A percentile compares a stretch with the other conserved stretches of the same genome.
These are phyloP conservation scores for Catocala fraxini DNA, from an alignment of 2,888 invertebrate species.

Conservation along the genomic window DNA sequence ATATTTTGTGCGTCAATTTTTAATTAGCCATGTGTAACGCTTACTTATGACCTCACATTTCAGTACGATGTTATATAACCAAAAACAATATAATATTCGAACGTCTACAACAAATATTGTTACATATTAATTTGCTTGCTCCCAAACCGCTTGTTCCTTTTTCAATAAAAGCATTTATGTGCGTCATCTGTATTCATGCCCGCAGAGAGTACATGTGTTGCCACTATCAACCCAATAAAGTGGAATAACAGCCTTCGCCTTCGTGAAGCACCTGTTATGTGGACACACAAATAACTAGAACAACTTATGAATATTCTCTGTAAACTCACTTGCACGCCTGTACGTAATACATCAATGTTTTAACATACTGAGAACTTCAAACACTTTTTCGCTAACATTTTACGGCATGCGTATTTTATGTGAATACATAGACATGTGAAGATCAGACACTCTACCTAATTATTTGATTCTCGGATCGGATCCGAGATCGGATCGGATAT, in stretches of 20 bases:
- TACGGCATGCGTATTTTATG: background rate
- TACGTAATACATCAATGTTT: constrained; percentile 33
- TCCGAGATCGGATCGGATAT: too few species aligned
- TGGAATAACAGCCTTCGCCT: constrained; percentile 60
- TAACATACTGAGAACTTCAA: constrained; percentile 18
- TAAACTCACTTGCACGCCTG: background rate
- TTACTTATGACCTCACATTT: too few species aligned
- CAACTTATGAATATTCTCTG: constrained; percentile 60
- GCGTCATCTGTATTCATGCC: constrained; percentile 66
- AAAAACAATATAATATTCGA: too few species aligned
- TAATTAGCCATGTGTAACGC: too few species aligned
- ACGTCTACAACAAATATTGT: background rate
- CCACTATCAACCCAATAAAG: constrained; percentile 67
- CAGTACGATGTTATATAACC: too few species aligned
- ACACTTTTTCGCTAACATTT: constrained; percentile 5
- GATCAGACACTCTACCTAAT: constrained; percentile 8
- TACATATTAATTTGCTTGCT: constrained; percentile 6
- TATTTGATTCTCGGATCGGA: constrained; percentile 4
- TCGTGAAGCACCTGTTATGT: constrained; percentile 52
- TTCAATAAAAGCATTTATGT: constrained; percentile 53
- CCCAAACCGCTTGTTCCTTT: constrained; percentile 27
- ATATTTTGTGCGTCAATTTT: too few species aligned
- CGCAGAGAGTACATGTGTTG: constrained; percentile 61
- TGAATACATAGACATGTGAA: constrained; percentile 1
- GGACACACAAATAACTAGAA: constrained; percentile 46